A percentile compares a stretch with the other conserved stretches of the same genome.
These are phyloP conservation scores for rat (Rattus norvegicus) DNA, from an alignment of 2,113 vertebrate genomes.

Conservation along the genomic window GRCr8 NC_086022.1:177053001-177053500, in stretches of 20 bases:
- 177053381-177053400: neutral
- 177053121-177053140: neutral
- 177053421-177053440: neutral
- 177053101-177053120: neutral
- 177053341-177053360: neutral
- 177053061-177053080: neutral
- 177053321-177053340: neutral
- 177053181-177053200: neutral
- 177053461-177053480: neutral
- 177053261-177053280: neutral
- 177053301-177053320: neutral
- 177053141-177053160: neutral
- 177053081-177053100: neutral
- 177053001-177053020: neutral
- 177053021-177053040: neutral
- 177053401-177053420: neutral
- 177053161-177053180: neutral
- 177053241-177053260: neutral
- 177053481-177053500: neutral
- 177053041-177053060: neutral
- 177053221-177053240: neutral
- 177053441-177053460: neutral
- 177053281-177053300: neutral
- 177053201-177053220: neutral
- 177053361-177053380: neutral